phyloP scores from a whole-genome alignment of 2,113 vertebrate species.

The Austrofundulus limnaeus region DNA sequence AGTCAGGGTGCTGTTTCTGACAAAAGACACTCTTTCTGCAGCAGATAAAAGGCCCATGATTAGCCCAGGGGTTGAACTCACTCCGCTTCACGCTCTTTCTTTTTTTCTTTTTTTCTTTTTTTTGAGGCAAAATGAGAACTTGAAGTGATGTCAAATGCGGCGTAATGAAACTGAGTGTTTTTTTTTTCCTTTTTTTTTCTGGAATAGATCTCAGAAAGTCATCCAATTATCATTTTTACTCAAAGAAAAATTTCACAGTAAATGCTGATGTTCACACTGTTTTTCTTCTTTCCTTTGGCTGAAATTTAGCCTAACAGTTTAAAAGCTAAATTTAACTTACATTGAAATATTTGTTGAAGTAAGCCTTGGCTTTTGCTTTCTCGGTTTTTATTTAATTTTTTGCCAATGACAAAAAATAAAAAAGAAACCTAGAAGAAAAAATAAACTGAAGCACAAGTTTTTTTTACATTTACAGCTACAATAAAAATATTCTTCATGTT shows the following conservation, averaged over 20 bases:
- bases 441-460: too few species aligned
- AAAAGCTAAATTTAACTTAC: slow-evolving; percentile 1
- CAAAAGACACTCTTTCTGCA: slow-evolving; percentile 83
- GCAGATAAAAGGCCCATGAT: slow-evolving; percentile 83
- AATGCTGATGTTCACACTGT: slow-evolving; percentile 34
- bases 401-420: not conserved
- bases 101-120: slow-evolving; percentile 76
- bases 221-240: slow-evolving; percentile 54
- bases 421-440: not conserved
- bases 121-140: slow-evolving; percentile 78
- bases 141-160: slow-evolving; percentile 80
- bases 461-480: too few species aligned
- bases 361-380: too few species aligned
- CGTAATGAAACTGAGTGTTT: slow-evolving; percentile 64
- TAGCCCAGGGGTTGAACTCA: slow-evolving; percentile 84
- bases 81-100: slow-evolving; percentile 79
- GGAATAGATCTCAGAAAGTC: slow-evolving; percentile 53
- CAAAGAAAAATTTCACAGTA: slow-evolving; percentile 26
- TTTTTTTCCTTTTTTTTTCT: slow-evolving; percentile 13
- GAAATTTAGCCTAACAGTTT: slow-evolving; percentile 26
- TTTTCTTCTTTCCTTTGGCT: slow-evolving; percentile 30
- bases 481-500: too few species aligned
- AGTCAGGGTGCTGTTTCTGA: slow-evolving; percentile 81
- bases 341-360: slow-evolving; percentile 27
- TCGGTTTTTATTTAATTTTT: too few species aligned